These are phyloP conservation scores for Aurelia sp. DNA, from an alignment of 30 jellyfish, hydroid and myxozoan genomes.

Conservation along the genomic window DNA sequence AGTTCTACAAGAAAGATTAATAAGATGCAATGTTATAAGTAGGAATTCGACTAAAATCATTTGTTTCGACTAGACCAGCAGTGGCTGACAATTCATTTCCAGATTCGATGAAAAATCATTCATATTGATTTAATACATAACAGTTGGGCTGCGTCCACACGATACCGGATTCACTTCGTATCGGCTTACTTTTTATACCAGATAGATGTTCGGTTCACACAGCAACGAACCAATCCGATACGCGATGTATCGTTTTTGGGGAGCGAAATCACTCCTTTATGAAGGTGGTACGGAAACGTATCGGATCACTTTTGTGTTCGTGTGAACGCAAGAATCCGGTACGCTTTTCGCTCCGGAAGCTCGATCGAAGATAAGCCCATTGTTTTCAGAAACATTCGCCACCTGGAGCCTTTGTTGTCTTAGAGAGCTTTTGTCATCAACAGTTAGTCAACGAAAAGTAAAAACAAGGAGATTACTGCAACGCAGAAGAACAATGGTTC, in stretches of 20 bases:
- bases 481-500: too few relatives aligned
- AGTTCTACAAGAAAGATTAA: conserved; percentile 70
- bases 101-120: too few relatives aligned
- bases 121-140: too few relatives aligned
- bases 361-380: neutral
- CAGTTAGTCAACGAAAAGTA: too few relatives aligned
- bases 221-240: conserved; percentile 39
- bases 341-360: conserved; percentile 45
- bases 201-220: neutral
- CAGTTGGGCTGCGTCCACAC: neutral
- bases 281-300: conserved; percentile 17
- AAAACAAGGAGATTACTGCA: too few relatives aligned
- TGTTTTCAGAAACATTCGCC: too few relatives aligned
- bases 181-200: conserved; percentile 7
- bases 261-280: conserved; percentile 13
- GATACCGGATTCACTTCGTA: too few relatives aligned
- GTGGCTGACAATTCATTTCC: too few relatives aligned
- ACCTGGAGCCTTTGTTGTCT: too few relatives aligned
- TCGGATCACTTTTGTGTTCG: conserved; percentile 43
- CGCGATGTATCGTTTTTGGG: conserved; percentile 44
- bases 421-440: too few relatives aligned
- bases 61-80: too few relatives aligned
- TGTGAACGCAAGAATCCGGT: conserved; percentile 46
- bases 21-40: neutral
- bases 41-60: too few relatives aligned